Evolutionary conservation across 2,888 invertebrate species (phyloP).

Genomic region (Caenorhabditis sp.): DNA sequence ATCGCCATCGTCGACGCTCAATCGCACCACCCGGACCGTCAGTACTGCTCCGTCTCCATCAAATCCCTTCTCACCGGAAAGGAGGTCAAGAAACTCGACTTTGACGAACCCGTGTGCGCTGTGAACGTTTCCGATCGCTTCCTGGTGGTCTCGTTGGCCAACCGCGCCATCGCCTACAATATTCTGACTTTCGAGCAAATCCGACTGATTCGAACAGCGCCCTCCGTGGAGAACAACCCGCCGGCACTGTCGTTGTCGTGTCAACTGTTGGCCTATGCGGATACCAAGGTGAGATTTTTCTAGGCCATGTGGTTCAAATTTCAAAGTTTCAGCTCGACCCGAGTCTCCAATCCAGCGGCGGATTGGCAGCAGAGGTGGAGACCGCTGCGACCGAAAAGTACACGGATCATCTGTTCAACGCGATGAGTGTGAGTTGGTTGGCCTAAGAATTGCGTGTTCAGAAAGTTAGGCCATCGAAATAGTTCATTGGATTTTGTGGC

Average conservation of each 20-base stretch:
- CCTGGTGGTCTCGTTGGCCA: slow-evolving; percentile 76
- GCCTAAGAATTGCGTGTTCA: too few species aligned
- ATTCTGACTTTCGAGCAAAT: slow-evolving; percentile 75
- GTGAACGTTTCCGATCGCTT: slow-evolving; percentile 82
- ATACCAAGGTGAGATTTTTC: slow-evolving; percentile 66
- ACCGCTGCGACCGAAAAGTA: slow-evolving; percentile 80
- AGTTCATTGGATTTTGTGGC: too few species aligned
- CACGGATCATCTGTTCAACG: slow-evolving; percentile 84
- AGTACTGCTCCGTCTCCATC: slow-evolving; percentile 84
- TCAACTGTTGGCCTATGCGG: slow-evolving; percentile 78
- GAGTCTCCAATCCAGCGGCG: slow-evolving; percentile 79
- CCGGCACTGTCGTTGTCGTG: slow-evolving; percentile 76
- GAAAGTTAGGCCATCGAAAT: background rate
- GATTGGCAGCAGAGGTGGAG: slow-evolving; percentile 68
- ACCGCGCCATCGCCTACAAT: slow-evolving; percentile 84
- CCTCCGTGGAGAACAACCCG: slow-evolving; percentile 69
- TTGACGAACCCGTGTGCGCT: slow-evolving; percentile 83
- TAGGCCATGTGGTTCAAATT: background rate
- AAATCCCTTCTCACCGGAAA: slow-evolving; percentile 84
- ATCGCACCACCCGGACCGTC: slow-evolving; percentile 77
- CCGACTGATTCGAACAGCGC: slow-evolving; percentile 67
- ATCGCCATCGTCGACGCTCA: slow-evolving; percentile 80
- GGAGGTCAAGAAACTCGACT: slow-evolving; percentile 83
- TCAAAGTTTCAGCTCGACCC: slow-evolving; percentile 82
- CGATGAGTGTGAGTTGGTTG: slow-evolving; percentile 84